Conservation (phyloP, 1,140 invertebrate species). For the Drosophila pachea region DNA sequence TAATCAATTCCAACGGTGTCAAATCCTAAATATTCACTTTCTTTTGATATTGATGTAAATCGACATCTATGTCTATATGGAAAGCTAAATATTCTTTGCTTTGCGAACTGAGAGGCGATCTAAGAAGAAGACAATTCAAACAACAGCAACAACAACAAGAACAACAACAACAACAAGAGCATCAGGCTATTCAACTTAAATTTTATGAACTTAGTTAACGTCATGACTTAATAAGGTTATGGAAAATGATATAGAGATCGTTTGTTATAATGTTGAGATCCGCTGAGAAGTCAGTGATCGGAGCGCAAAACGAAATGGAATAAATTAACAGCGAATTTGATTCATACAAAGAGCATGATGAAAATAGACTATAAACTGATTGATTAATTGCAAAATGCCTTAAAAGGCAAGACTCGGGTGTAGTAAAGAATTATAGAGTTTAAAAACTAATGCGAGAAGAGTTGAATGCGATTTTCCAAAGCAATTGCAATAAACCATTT, state of each 20-base stretch:
- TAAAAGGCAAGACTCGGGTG: slow-evolving; percentile 17
- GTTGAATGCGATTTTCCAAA: neutral
- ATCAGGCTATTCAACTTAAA: neutral
- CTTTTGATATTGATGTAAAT: no score
- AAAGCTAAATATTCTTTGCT: no score
- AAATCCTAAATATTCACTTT: slow-evolving; percentile 4
- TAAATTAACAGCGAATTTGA: slow-evolving; percentile 33
- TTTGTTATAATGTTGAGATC: slow-evolving; percentile 21
- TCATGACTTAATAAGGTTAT: slow-evolving; percentile 30
- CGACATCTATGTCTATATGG: no score
- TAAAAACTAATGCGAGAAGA: neutral
- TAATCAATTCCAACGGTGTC: slow-evolving; percentile 1
- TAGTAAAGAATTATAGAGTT: slow-evolving; percentile 5
- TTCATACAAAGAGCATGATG: slow-evolving; percentile 11
- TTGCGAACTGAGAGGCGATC: no score
- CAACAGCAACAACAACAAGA: neutral
- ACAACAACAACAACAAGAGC: neutral
- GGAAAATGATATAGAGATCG: slow-evolving; percentile 27
- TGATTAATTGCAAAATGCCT: slow-evolving; percentile 40
- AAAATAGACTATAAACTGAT: slow-evolving; percentile 32
- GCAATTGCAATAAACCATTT: neutral
- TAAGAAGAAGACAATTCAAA: no score
- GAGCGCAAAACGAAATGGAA: slow-evolving; percentile 27
- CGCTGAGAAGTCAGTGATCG: slow-evolving; percentile 18
- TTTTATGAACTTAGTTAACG: slow-evolving; percentile 21